Base-by-base conservation (phyloP, 1,140 invertebrate species). In the Dinothrombium tinctorium region DNA sequence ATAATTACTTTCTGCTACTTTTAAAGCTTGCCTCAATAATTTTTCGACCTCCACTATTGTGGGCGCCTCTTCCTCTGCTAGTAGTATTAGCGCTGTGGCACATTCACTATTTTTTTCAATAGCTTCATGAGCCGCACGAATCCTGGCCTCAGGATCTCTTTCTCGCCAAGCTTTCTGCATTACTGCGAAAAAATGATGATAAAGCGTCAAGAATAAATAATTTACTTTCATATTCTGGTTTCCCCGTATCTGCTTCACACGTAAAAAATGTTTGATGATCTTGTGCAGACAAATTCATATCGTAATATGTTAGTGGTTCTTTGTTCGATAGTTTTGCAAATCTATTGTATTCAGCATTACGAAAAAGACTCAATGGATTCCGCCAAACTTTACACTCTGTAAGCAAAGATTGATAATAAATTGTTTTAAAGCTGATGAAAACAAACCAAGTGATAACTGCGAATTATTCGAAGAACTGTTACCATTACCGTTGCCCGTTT, bases 241-340 rank as follows among this genome's bases (percentile, higher is more conserved):
- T 86, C 17, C 80, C 79, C 28, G 66, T 66, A 60, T 92, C 84
- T 41, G 73, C 72, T 59, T 90, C 86, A 59, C 83, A 89, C 0
- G 82, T 89, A 56, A 95, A 96, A 62, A 94, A 94, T 8, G 84
- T 92, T 58, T 96, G 90, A 61, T 96, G 89, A 63, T 96, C 90
- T 63, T 96, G 89, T 12, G 90, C 89, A 1, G 87, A 92, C 7
- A 98, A 62, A 60, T 96, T 98, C 87, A 96, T 95, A 54, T 96
- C 92, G 58, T 96, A 95, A 60, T 90, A 96, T 0, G 92, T 96
- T 20, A 96, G 63, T 0, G 90, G 89, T 50, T 95, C 87, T 59
- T 87, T 89, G 48, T 76, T 78, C 1, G 80, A 87, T 0, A 75
- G 72, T 71, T 73, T 77, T 53, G 74, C 81, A 59, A 89, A 90